Evolutionary conservation across 2,113 vertebrate species (phyloP).

Genomic region (Thamnaconus septentrionalis): DNA sequence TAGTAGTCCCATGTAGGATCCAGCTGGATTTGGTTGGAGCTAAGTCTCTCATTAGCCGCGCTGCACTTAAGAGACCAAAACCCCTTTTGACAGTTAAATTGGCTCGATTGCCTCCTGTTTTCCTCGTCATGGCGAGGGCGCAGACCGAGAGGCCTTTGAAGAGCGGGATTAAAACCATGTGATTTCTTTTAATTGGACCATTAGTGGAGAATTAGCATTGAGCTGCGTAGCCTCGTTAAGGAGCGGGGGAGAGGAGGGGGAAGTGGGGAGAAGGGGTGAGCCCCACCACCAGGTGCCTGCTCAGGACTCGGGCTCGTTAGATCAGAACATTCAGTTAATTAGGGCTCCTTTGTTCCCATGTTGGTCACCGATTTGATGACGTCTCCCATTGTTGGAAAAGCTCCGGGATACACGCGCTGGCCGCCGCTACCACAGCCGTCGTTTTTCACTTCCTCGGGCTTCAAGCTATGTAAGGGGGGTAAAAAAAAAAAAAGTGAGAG

Average conservation of each 20-base stretch:
- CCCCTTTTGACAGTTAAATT: constrained; percentile 74
- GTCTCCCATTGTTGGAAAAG: constrained; percentile 36
- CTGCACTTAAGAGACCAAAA: constrained; percentile 74
- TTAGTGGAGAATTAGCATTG: constrained; percentile 81
- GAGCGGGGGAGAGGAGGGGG: constrained; percentile 43
- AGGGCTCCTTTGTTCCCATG: constrained; percentile 57
- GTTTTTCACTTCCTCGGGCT: constrained; percentile 35
- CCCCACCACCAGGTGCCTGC: constrained; percentile 62
- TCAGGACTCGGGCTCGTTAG: constrained; percentile 62
- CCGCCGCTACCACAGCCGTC: constrained; percentile 2
- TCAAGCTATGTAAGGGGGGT: not conserved
- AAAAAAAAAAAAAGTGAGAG: not conserved
- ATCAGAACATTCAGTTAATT: constrained; percentile 64
- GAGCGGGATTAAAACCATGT: constrained; percentile 80
- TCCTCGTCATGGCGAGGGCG: constrained; percentile 69
- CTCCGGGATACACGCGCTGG: constrained; percentile 26
- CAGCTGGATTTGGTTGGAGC: constrained; percentile 75
- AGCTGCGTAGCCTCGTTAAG: constrained; percentile 74
- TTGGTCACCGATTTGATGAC: constrained; percentile 52
- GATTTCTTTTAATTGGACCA: constrained; percentile 82
- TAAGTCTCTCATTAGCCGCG: constrained; percentile 75
- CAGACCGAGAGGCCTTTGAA: constrained; percentile 75
- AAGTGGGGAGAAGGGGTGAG: constrained; percentile 30
- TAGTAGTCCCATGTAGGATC: constrained; percentile 72
- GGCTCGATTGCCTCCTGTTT: constrained; percentile 73